Base-by-base conservation (phyloP, 2,888 invertebrate species). In the Drosophila colorata region DNA sequence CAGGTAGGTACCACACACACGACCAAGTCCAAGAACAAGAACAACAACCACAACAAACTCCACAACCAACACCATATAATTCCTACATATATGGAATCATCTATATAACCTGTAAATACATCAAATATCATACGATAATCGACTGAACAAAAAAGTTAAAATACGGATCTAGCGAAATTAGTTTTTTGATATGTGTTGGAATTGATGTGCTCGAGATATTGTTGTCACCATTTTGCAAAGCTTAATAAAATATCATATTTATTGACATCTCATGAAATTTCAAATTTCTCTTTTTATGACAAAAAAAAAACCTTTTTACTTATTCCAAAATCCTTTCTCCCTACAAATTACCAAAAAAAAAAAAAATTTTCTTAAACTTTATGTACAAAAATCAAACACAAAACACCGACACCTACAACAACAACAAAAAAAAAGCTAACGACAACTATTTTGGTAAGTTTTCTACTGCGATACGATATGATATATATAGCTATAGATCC, bases 391-490 rank as follows among this genome's bases (percentile, higher is more conserved):
- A 68, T 41, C 35, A 46, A 57, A 59, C 66, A 57, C 58, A 56
- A 61, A 64, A 74, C 60, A 74, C 60, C 56, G 40, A 78, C 58
- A 78, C 49, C 46, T 41, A 58, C 66, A 70, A 69, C 78, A 64
- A 58, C 31, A 31, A 33, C 57, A 74, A 66, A 40, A 61, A 57
- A 73, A 87, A 87, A 99, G 99, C 98, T 94, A 99, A 98, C 94
- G 99, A 99, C 95, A 99, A 99, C 94, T 99, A 99, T 94, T 99
- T 99, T 93, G 99, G 99, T 99, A 96, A 98, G 98, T 95, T 95
- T 61, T 78, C 72, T 80, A 91, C 46, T 84, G 43, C 80, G 47
- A 69, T 52, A 69, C 38, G 44, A 47, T 41, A 25, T 57, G n/a
- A 8, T n/a, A 43, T 28, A 57, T 58, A 52, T 69, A 51, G 31